Evolutionary conservation across 2,797 vertebrate species (phyloP).

Genomic region (Eutrigla gurnardus): DNA sequence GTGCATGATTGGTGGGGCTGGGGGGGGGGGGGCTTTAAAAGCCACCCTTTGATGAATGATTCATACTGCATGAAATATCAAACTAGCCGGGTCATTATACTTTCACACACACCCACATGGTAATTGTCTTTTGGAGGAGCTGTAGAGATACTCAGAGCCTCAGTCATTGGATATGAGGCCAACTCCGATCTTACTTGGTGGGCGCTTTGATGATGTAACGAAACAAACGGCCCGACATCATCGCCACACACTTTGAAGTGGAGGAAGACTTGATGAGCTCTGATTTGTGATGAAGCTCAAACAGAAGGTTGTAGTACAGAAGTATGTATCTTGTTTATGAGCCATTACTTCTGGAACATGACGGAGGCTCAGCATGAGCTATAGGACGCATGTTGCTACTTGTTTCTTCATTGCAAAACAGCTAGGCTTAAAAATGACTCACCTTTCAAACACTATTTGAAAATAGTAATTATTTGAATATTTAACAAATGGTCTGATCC

Average conservation of each 20-base stretch:
- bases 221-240: constrained; percentile 52
- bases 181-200: constrained; percentile 20
- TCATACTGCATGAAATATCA: constrained; percentile 55
- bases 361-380: neutral
- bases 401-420: too few species aligned
- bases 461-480: neutral
- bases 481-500: neutral
- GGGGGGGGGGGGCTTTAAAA: constrained; percentile 49
- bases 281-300: neutral
- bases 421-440: too few species aligned
- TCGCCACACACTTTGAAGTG: constrained; percentile 38
- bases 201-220: constrained; percentile 68
- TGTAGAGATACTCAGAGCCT: constrained; percentile 38
- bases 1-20: neutral
- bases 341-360: neutral
- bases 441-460: neutral
- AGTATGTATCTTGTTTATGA: neutral
- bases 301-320: neutral
- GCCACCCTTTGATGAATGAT: constrained; percentile 65
- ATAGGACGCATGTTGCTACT: neutral
- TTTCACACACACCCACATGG: constrained; percentile 13
- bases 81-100: constrained; percentile 47
- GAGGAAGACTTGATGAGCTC: constrained; percentile 1
- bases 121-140: constrained; percentile 31
- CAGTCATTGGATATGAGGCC: constrained; percentile 21